phyloP scores from a whole-genome alignment of 2,797 vertebrate genomes.

The Enteromius afrohamiltoni region DNA sequence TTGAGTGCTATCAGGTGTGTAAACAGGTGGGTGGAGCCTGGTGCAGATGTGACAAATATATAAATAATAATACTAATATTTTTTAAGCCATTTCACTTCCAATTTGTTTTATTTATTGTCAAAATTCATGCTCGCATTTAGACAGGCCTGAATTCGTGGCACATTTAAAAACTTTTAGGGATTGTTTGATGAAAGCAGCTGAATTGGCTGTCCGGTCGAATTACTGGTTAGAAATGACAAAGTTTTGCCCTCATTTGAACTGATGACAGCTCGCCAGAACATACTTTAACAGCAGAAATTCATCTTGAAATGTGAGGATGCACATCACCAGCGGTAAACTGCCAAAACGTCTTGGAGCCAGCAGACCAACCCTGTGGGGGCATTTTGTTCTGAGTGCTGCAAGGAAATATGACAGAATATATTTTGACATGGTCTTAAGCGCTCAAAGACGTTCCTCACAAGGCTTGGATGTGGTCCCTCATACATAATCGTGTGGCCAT shows the following conservation, averaged over 20 bases:
- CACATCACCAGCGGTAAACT: background rate
- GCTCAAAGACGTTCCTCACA: conserved; percentile 63
- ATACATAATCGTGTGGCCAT: conserved; percentile 60
- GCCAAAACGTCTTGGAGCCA: background rate
- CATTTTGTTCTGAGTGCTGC: background rate
- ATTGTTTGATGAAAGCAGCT: background rate
- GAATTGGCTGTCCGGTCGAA: background rate
- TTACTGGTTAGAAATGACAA: background rate
- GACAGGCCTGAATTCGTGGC: background rate
- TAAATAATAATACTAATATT: background rate
- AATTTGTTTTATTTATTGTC: background rate
- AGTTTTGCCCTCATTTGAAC: background rate
- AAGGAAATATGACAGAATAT: conserved; percentile 56
- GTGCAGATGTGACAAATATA: no score
- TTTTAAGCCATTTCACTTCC: background rate
- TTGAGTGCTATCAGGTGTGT: no score
- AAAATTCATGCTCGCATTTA: background rate
- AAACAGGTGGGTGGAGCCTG: no score
- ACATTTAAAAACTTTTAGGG: background rate
- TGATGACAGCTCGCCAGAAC: background rate
- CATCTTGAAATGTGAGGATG: conserved; percentile 21
- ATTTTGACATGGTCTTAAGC: conserved; percentile 61
- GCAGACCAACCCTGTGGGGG: background rate
- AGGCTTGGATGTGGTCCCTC: conserved; percentile 61
- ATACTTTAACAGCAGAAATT: conserved; percentile 1